These are phyloP conservation scores for Anser cygnoides DNA, from an alignment of 2,113 vertebrate species.

Conservation along the genomic window DNA sequence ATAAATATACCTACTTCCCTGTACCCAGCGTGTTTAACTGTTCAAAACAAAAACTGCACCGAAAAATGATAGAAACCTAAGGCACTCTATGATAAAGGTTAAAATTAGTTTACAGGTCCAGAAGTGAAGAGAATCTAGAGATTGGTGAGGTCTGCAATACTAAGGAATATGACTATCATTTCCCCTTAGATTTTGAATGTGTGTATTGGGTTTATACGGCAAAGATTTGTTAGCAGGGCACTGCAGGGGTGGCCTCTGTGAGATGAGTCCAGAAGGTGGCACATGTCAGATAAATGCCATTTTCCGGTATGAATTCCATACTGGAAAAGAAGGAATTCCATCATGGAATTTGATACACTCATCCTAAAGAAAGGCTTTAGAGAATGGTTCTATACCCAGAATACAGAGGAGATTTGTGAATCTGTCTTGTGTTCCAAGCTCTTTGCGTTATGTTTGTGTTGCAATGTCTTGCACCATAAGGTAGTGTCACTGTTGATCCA, in stretches of 20 bases:
- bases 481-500: not conserved
- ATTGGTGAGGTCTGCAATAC: not conserved
- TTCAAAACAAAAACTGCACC: not conserved
- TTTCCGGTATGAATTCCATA: too few species aligned
- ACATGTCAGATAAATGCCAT: too few species aligned
- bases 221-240: too few species aligned
- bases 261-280: too few species aligned
- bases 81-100: not conserved
- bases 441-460: not conserved
- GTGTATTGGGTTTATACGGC: too few species aligned
- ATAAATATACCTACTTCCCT: not conserved
- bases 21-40: not conserved
- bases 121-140: not conserved
- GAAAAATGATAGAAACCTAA: not conserved
- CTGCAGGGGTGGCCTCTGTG: too few species aligned
- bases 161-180: not conserved
- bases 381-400: not conserved
- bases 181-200: not conserved
- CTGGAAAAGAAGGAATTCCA: not conserved
- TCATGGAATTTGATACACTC: not conserved
- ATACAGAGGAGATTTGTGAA: not conserved
- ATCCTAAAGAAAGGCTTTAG: not conserved
- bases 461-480: not conserved
- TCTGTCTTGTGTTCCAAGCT: not conserved
- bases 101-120: not conserved